These are phyloP conservation scores for Datnioides undecimradiatus DNA, from an alignment of 2,113 vertebrate species.

Conservation along the genomic window DNA sequence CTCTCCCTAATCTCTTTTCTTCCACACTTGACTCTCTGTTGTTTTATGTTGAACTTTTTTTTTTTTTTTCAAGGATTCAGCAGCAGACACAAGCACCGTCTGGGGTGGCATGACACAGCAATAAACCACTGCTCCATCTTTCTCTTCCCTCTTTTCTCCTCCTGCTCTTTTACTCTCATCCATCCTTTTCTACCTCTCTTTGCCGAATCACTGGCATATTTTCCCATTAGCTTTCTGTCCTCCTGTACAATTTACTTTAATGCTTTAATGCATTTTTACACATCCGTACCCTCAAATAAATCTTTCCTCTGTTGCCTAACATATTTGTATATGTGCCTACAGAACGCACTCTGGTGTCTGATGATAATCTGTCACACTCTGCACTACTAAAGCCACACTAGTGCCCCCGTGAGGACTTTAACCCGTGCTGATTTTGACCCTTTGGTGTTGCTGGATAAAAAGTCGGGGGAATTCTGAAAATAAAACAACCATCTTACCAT, in stretches of 20 bases:
- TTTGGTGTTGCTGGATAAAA: background rate
- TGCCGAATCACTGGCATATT: background rate
- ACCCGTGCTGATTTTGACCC: background rate
- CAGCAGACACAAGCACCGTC: background rate
- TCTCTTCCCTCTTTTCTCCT: background rate
- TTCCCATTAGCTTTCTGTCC: background rate
- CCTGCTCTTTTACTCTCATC: background rate
- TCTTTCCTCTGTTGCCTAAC: background rate
- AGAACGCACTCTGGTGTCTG: background rate
- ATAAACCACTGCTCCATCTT: constrained; percentile 1
- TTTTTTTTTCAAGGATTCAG: constrained; percentile 7
- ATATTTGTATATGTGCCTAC: background rate
- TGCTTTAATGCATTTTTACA: background rate
- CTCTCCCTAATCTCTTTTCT: constrained; percentile 60
- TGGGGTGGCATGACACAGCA: constrained; percentile 17
- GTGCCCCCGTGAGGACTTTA: background rate
- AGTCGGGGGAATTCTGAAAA: too few relatives aligned
- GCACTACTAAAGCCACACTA: background rate
- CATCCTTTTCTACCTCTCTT: background rate
- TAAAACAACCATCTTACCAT: background rate
- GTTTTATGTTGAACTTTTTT: constrained; percentile 39
- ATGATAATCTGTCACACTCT: background rate
- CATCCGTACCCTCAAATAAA: background rate
- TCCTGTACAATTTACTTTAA: background rate
- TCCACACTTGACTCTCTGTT: constrained; percentile 42